A percentile compares a stretch with the other conserved stretches of the same genome.
These are phyloP conservation scores for Semnornis frantzii DNA, from an alignment of 2,113 vertebrate genomes.

Conservation along the genomic window DNA sequence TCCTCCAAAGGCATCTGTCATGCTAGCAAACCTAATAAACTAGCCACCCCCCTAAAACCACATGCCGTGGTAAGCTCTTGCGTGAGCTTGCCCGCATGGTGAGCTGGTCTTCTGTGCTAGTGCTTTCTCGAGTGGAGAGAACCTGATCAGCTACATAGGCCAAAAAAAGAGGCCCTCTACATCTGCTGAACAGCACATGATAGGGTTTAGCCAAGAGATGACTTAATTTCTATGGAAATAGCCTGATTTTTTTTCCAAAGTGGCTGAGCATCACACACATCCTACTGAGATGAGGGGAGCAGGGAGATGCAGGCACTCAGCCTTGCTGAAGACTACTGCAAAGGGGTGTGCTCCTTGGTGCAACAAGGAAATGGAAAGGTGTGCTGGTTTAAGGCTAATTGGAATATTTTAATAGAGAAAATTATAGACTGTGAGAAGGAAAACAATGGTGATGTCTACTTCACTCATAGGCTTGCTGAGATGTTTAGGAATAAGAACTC, in stretches of 20 bases:
- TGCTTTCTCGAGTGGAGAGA: not conserved
- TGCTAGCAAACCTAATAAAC: not conserved
- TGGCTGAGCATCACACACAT: not conserved
- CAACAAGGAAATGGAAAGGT: not conserved
- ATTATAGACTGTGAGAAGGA: too few relatives aligned
- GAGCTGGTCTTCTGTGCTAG: not conserved
- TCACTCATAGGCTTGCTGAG: too few relatives aligned
- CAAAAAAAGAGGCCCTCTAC: not conserved
- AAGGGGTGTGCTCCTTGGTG: not conserved
- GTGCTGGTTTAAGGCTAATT: too few relatives aligned
- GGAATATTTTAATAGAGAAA: too few relatives aligned
- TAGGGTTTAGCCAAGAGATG: slow-evolving; percentile 32
- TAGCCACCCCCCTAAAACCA: not conserved
- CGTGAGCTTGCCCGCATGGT: not conserved
- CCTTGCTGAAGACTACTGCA: not conserved
- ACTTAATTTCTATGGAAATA: slow-evolving; percentile 20
- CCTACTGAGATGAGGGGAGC: not conserved
- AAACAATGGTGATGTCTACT: too few relatives aligned
- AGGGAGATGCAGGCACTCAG: not conserved
- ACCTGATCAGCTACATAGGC: not conserved
- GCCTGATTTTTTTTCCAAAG: not conserved
- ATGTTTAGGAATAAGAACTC: too few relatives aligned
- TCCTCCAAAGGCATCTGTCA: slow-evolving; percentile 11
- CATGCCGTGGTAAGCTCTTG: not conserved
- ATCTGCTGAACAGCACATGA: slow-evolving; percentile 48